Evolutionary conservation across 2,113 vertebrate genomes (phyloP).

Genomic region (Ciconia maguari): DNA sequence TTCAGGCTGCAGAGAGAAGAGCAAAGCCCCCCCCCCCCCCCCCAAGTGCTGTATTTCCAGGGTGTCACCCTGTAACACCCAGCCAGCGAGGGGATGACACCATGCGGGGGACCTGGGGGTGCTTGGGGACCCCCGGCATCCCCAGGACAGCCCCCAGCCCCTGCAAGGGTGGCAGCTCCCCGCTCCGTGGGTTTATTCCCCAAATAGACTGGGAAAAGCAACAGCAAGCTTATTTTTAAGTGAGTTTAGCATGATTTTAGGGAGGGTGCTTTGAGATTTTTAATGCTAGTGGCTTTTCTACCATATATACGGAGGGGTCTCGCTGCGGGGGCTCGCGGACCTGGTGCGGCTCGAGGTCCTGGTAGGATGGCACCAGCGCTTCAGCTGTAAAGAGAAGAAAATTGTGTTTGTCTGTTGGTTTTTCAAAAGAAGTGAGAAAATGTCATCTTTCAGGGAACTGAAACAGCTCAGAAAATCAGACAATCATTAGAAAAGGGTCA

Average conservation of each 20-base stretch:
- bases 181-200: background rate
- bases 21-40: background rate
- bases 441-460: background rate
- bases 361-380: background rate
- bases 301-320: accelerated
- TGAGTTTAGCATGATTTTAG: background rate
- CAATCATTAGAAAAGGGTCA: background rate
- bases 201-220: background rate
- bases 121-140: background rate
- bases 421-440: background rate
- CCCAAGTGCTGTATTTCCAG: background rate
- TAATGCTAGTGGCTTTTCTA: background rate
- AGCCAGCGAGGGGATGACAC: no score
- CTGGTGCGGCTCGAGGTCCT: background rate
- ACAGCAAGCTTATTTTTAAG: background rate
- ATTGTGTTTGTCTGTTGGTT: background rate
- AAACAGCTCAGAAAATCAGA: background rate
- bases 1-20: background rate
- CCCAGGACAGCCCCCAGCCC: background rate
- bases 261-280: background rate
- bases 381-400: background rate
- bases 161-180: background rate
- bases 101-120: background rate
- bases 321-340: background rate
- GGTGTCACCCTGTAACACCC: background rate